Conservation (phyloP, 2,888 invertebrate species). For the Amaurobius ferox region DNA sequence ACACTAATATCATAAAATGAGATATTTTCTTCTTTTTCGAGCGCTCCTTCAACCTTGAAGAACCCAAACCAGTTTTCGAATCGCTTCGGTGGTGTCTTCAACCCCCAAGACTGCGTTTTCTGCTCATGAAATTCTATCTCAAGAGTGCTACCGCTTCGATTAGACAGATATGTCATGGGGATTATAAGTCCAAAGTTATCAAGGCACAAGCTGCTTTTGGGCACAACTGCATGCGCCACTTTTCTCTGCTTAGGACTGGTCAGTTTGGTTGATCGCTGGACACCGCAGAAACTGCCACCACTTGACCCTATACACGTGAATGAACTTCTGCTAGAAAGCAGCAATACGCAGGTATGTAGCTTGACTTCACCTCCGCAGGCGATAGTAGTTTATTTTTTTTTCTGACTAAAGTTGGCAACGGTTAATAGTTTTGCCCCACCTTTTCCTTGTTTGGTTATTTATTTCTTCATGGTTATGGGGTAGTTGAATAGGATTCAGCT, state of each 20-base stretch:
- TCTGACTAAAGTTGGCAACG: neutral
- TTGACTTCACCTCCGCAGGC: neutral
- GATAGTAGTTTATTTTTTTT: neutral
- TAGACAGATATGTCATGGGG: conserved; percentile 27
- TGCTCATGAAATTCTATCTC: neutral
- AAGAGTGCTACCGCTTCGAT: neutral
- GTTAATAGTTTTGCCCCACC: neutral
- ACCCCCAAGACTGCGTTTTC: neutral
- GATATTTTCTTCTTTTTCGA: neutral
- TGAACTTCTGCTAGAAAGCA: conserved; percentile 22
- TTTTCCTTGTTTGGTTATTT: neutral
- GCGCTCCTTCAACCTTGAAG: conserved; percentile 30
- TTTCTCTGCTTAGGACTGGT: conserved; percentile 37
- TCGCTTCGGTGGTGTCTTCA: conserved; percentile 40
- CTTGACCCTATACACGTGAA: conserved; percentile 35
- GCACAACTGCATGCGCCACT: neutral
- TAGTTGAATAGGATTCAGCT: too few species aligned
- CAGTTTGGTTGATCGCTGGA: conserved; percentile 46
- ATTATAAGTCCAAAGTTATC: conserved; percentile 20
- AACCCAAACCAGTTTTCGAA: conserved; percentile 47
- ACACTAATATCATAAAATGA: too few species aligned
- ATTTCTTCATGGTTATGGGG: too few species aligned
- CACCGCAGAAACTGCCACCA: conserved; percentile 1
- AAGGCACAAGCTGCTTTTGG: conserved; percentile 25
- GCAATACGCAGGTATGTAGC: conserved; percentile 4